phyloP scores from a whole-genome alignment of 2,888 invertebrate species.

The Camponotus fellah region DNA sequence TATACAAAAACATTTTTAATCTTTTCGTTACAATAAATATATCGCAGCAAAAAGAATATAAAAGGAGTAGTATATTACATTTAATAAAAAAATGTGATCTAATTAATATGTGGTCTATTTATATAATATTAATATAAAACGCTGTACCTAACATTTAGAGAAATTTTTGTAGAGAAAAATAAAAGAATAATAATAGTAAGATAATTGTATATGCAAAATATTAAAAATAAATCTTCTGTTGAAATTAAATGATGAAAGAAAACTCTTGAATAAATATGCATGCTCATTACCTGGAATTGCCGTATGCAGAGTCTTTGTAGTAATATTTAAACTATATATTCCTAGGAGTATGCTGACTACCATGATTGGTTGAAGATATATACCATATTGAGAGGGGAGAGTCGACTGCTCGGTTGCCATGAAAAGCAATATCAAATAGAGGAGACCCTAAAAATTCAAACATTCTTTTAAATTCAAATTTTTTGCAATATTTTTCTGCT shows the following conservation, averaged over 20 bases:
- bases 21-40: neutral
- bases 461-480: neutral
- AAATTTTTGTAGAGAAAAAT: neutral
- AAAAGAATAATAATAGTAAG: neutral
- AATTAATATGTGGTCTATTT: neutral
- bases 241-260: neutral
- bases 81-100: neutral
- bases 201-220: neutral
- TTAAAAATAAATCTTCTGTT: neutral
- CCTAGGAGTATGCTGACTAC: conserved; percentile 90
- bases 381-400: conserved; percentile 76
- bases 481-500: neutral
- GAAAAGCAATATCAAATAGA: conserved; percentile 78
- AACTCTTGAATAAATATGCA: conserved; percentile 45
- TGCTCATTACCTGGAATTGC: conserved; percentile 81
- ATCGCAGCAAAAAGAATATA: neutral
- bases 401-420: conserved; percentile 79
- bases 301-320: conserved; percentile 87
- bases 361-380: conserved; percentile 90
- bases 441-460: conserved; percentile 75
- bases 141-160: neutral
- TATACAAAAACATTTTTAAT: conserved; percentile 4
- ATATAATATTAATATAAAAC: neutral
- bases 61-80: neutral
- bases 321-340: conserved; percentile 91